Base-by-base conservation (phyloP, 2,113 vertebrate species). In the Oenanthe oenanthe region DNA sequence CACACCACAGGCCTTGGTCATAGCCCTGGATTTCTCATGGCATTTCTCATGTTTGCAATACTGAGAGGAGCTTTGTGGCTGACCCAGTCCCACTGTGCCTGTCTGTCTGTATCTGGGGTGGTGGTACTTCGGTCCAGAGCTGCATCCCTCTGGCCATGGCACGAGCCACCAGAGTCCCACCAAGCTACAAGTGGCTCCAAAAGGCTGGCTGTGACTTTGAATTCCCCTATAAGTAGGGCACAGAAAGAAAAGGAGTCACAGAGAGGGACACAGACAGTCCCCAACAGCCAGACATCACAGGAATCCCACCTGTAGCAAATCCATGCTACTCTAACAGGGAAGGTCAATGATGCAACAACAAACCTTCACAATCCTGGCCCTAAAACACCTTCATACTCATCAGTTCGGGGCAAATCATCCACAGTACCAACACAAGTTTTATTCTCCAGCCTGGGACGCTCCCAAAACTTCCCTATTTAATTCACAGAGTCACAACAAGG, bases 201-300 rank as follows among this genome's bases (percentile, higher is more conserved):
- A 76, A 68, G 20, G 40, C 54, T 48, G 25, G 25, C 3, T 3
- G 1, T 17, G 56, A 79, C 57, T 50, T 22, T 36, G 16, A 56
- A 79, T 28, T 81, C 24, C 45, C 2, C 20, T 57, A 7, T 0
- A 0, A 75, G 11, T 7, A 47, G 26, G 61, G 19, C 43, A 68
- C 0, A 1, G 43, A 71, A 68, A 74, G 34, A 47, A 61, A 29
- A 66, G 10, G 28, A 78, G 36, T 36, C 68, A 63, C 4, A 9
- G 19, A 74, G 13, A 56, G 20, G 28, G 6, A 42, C 2, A 9
- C 0, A 2, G 51, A 56, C 32, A 66, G 68, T 54, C 11, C 10
- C 26, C 10, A 1, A 2, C 0, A 1, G 51, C 5, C 4, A 29
- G 38, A 21, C 0, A 1, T 51, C 51, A 62, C 19, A 43, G 18